These are phyloP conservation scores for Bryconaethiops microstoma DNA, from an alignment of 2,797 vertebrate genomes.

Conservation along the genomic window DNA sequence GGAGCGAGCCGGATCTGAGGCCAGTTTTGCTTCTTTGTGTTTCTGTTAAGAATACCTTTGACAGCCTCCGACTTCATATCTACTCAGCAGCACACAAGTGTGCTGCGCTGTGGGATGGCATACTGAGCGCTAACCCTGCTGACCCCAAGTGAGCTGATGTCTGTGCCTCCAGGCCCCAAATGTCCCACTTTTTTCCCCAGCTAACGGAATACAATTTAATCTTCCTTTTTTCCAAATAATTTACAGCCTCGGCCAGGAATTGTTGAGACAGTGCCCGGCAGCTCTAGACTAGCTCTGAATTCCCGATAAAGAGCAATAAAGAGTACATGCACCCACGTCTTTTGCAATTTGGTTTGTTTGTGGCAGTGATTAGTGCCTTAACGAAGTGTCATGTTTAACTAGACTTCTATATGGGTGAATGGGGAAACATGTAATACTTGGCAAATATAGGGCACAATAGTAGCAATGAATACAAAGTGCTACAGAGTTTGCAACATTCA, in stretches of 20 bases:
- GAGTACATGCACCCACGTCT: neutral
- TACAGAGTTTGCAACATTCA: neutral
- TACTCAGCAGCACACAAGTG: neutral
- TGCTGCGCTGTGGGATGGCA: neutral
- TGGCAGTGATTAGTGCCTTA: neutral
- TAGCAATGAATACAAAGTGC: neutral
- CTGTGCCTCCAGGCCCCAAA: conserved; percentile 5
- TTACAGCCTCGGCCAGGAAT: neutral
- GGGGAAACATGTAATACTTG: neutral
- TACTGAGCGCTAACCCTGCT: neutral
- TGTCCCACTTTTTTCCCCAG: conserved; percentile 3
- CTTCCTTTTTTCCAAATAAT: neutral
- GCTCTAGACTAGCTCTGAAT: neutral
- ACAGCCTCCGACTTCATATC: neutral
- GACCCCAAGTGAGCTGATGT: neutral
- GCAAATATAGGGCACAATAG: neutral
- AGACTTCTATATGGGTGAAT: too few species aligned
- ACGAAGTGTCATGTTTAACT: too few species aligned
- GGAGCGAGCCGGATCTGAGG: neutral
- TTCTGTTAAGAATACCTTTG: neutral
- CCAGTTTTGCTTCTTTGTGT: neutral
- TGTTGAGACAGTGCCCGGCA: neutral
- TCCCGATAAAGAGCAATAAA: neutral
- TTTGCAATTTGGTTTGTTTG: neutral
- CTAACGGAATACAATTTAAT: neutral